phyloP scores from a whole-genome alignment of 2,888 invertebrate genomes.

The Hoplodrina ambigua region DNA sequence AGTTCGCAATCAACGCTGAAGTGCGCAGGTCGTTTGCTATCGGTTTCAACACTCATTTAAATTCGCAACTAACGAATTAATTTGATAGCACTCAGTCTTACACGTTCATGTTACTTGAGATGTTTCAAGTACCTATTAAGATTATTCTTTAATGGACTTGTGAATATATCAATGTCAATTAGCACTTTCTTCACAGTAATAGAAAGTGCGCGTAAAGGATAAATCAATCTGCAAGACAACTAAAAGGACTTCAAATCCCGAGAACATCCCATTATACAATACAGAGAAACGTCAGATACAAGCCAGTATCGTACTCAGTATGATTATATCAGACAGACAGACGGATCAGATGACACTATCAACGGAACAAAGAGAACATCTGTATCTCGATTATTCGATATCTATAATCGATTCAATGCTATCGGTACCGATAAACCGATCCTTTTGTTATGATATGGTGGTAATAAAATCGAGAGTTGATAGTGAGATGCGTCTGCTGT shows the following conservation, averaged over 20 bases:
- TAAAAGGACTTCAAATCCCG: constrained; percentile 7
- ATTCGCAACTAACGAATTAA: constrained; percentile 24
- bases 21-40: constrained; percentile 32
- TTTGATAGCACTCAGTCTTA: constrained; percentile 15
- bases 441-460: constrained; percentile 20
- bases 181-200: background rate
- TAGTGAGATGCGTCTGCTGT: constrained; percentile 3
- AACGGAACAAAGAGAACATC: constrained; percentile 36
- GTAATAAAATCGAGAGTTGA: constrained; percentile 17
- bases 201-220: constrained; percentile 1
- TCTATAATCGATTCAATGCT: constrained; percentile 29
- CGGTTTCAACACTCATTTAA: constrained; percentile 22
- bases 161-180: constrained; percentile 19
- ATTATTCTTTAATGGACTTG: constrained; percentile 1
- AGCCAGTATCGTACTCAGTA: constrained; percentile 17
- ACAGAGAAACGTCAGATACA: constrained; percentile 8
- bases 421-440: constrained; percentile 30
- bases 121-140: background rate
- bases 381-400: constrained; percentile 39
- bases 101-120: constrained; percentile 7
- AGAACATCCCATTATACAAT: constrained; percentile 7
- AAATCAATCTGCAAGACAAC: constrained; percentile 5
- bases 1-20: constrained; percentile 44
- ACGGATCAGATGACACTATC: constrained; percentile 44
- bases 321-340: constrained; percentile 24